These are phyloP conservation scores for Lepidocyrtinus sp. DNA, from an alignment of 2,888 invertebrate species.

Conservation along the genomic window DNA sequence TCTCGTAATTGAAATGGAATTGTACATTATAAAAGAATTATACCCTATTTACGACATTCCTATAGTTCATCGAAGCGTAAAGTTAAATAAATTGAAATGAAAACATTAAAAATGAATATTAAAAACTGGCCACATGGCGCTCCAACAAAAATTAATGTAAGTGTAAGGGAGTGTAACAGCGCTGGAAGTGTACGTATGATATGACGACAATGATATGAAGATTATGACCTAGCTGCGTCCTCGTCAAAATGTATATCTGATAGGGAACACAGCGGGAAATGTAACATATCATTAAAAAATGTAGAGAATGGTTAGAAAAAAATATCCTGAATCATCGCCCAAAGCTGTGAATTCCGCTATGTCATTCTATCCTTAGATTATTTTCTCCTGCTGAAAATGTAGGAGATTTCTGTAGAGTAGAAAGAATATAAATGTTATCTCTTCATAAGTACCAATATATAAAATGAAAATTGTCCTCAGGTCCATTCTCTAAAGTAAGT, in stretches of 20 bases:
- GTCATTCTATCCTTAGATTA: too few relatives aligned
- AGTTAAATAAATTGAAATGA: constrained; percentile 14
- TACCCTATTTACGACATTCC: not conserved
- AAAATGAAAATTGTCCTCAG: too few relatives aligned
- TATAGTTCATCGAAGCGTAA: not conserved
- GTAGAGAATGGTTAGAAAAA: not conserved
- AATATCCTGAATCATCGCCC: constrained; percentile 40
- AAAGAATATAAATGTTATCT: too few relatives aligned
- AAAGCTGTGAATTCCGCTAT: constrained; percentile 37
- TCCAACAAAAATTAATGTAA: too few relatives aligned
- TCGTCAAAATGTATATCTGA: constrained; percentile 28
- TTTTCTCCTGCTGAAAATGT: too few relatives aligned
- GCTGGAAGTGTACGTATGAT: not conserved
- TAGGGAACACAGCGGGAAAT: constrained; percentile 42
- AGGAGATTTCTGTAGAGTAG: too few relatives aligned
- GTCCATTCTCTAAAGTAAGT: not conserved
- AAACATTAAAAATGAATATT: not conserved
- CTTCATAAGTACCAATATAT: too few relatives aligned
- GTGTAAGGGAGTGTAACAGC: not conserved
- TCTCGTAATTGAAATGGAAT: constrained; percentile 18
- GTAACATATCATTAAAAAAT: constrained; percentile 39
- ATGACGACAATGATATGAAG: constrained; percentile 9
- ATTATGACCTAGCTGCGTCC: not conserved
- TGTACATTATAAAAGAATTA: not conserved
- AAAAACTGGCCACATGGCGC: not conserved